phyloP scores from a whole-genome alignment of 2,113 vertebrate species.

The Pithys albifrons region DNA sequence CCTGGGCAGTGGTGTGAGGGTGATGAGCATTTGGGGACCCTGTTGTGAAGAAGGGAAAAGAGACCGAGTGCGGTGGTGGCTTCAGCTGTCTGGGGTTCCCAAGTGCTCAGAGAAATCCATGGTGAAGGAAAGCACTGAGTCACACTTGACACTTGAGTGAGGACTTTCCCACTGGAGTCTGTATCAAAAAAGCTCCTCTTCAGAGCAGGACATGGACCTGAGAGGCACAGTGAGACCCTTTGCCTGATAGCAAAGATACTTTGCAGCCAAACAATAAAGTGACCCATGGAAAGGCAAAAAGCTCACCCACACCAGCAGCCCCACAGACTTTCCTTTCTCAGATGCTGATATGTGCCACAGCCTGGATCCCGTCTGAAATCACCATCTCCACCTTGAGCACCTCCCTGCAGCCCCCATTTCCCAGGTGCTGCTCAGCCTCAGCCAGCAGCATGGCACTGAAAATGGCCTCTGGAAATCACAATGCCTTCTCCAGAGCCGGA shows the following conservation, averaged over 20 bases:
- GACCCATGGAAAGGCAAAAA: background rate
- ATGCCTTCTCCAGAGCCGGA: background rate
- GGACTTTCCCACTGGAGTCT: background rate
- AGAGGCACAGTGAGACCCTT: background rate
- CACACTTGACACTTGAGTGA: background rate
- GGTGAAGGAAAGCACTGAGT: background rate
- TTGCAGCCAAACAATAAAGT: background rate
- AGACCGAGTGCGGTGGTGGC: background rate
- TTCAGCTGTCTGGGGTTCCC: background rate
- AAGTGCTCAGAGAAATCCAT: background rate
- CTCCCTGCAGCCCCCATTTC: background rate
- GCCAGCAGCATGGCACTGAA: fast-evolving
- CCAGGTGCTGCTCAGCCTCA: background rate
- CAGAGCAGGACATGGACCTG: too few relatives aligned
- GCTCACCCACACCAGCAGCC: background rate
- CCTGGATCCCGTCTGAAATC: background rate
- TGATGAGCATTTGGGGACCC: background rate
- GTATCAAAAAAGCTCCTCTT: background rate
- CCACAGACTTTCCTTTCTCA: fast-evolving
- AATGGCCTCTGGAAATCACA: background rate
- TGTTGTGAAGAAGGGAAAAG: background rate
- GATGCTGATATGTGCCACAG: fast-evolving
- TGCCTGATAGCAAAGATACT: background rate
- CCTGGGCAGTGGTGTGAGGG: background rate
- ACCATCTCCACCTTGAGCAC: background rate